Evolutionary conservation across 1,140 invertebrate genomes (phyloP).

Genomic region (Aphis craccivora): DNA sequence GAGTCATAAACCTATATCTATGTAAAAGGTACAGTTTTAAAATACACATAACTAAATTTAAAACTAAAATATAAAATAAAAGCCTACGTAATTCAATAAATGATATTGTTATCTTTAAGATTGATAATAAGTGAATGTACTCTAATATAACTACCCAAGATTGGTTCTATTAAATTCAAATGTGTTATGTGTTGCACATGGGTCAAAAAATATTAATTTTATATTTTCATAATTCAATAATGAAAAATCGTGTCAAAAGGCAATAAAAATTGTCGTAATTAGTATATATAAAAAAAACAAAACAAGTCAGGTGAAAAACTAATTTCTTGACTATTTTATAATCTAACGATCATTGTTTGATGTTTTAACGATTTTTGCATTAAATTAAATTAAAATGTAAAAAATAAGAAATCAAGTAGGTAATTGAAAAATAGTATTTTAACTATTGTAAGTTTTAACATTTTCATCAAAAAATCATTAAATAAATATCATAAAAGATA

Average conservation of each 20-base stretch:
- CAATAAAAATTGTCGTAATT: not conserved
- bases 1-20: no score
- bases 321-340: not conserved
- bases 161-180: not conserved
- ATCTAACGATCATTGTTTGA: no score
- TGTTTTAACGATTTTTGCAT: not conserved
- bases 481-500: no score
- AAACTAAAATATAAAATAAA: constrained; percentile 1
- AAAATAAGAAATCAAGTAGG: no score
- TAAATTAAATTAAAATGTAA: not conserved
- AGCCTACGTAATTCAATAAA: no score
- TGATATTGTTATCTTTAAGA: not conserved
- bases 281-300: not conserved
- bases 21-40: no score
- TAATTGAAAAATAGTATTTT: no score
- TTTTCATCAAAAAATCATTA: no score
- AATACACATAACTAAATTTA: not conserved
- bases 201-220: no score
- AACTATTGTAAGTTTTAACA: no score
- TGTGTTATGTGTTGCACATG: not conserved
- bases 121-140: not conserved
- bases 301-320: not conserved
- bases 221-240: not conserved
- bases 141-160: not conserved
- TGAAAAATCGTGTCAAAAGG: not conserved